Base-by-base conservation (phyloP, 2,113 vertebrate genomes). In the Phalacrocorax carbo region DNA sequence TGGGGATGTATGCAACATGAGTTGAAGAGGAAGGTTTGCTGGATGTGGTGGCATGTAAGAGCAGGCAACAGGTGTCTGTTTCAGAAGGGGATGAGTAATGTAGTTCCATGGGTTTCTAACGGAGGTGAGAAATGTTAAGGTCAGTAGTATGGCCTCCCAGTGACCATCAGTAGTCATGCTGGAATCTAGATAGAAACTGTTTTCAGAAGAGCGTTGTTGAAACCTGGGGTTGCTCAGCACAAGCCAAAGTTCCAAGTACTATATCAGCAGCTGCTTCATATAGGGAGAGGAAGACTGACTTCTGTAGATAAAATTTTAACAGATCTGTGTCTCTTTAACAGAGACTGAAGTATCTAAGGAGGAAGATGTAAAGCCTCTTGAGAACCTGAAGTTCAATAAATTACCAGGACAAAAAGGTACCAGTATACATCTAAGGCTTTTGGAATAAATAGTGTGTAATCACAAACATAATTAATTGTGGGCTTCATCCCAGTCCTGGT, bases 341-440 rank as follows among this genome's bases (percentile, higher is more conserved):
- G 57, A 93, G 49, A 54, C n/a, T 62, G 38, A 55, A 62, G 15
- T 68, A 34, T 86, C 46, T 81, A 54, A 86, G 22, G 13, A 44
- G 16, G 71, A 46, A 71, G 38, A 69, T 76, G 14, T 79, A 79
- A 82, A 85, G 36, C 27, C 6, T 55, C 7, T 58, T 65, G 49
- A 92, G 58, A 82, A 62, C 32, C 10, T 21, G 27, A 73, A 92
- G 16, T 90, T 93, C 30, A 89, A n/a, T 88, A 83, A 86, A 62
- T 86, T 77, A 48, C 58, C 36, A 81, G 40, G 11, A 80, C 54
- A 81, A 26, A 36, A 94, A 88, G 16, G 13, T 77, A 62, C 19
- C 19, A 34, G 19, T 88, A 40, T 49, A 69, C 8, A 49, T 42
- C 30, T 69, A 86, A 77, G 75, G 15, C 11, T 77, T 92, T 88